Percentiles rank a stretch among this genome's conserved stretches.
These are phyloP conservation scores for Lepidocolaptes lacrymiger DNA, from an alignment of 2,797 vertebrate genomes.

Conservation along the genomic window DNA sequence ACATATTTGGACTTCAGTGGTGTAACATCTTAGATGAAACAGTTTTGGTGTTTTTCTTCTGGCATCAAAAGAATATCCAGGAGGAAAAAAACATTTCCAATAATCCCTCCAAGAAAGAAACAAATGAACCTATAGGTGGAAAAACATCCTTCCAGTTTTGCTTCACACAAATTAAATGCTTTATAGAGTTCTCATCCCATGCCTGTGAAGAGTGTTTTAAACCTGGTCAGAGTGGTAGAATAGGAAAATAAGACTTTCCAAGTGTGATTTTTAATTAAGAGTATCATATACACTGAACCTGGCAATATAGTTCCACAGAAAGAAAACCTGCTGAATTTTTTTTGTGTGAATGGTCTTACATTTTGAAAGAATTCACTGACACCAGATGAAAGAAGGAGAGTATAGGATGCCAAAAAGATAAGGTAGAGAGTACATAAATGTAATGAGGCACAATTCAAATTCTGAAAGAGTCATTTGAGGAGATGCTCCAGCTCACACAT, in stretches of 20 bases:
- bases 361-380: not conserved
- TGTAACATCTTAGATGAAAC: not conserved
- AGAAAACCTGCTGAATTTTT: not conserved
- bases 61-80: not conserved
- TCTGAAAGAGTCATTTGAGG: not conserved
- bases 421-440: not conserved
- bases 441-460: not conserved
- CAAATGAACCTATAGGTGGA: not conserved
- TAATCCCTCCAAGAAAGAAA: not conserved
- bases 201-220: not conserved
- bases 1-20: not conserved
- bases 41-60: not conserved
- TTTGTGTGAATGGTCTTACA: not conserved
- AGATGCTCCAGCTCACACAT: not conserved
- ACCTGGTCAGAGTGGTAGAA: not conserved
- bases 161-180: not conserved
- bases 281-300: not conserved
- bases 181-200: not conserved
- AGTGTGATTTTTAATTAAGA: not conserved
- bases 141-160: not conserved
- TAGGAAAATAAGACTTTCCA: not conserved
- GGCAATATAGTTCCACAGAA: not conserved
- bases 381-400: not conserved
- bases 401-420: not conserved
- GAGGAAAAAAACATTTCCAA: not conserved